Evolutionary conservation across 2,888 invertebrate species (phyloP).

Genomic region (Ferdinandea cuprea): DNA sequence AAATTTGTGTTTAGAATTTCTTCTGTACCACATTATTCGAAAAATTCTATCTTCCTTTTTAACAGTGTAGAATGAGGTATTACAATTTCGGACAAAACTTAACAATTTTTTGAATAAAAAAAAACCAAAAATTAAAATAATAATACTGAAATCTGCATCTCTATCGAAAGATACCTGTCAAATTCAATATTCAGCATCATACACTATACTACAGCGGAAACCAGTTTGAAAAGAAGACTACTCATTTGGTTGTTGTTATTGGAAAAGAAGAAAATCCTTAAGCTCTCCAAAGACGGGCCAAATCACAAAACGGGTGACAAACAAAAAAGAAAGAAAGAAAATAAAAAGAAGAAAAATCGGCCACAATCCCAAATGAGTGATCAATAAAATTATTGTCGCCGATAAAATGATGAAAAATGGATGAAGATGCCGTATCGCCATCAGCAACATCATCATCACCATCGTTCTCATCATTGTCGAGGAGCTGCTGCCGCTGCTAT

Average conservation of each 20-base stretch:
- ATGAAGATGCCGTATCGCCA: slow-evolving; percentile 75
- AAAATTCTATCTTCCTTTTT: slow-evolving; percentile 2
- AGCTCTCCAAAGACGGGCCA: not conserved
- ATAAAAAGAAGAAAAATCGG: slow-evolving; percentile 14
- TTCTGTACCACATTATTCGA: not conserved
- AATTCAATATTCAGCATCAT: slow-evolving; percentile 27
- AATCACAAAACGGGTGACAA: slow-evolving; percentile 39
- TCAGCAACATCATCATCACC: slow-evolving; percentile 75
- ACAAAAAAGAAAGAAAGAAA: slow-evolving; percentile 31
- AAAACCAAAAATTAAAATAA: slow-evolving; percentile 15
- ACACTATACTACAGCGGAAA: slow-evolving; percentile 39
- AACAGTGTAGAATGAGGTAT: slow-evolving; percentile 35
- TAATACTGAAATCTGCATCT: slow-evolving; percentile 30
- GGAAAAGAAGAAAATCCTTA: not conserved
- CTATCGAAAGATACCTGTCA: not conserved
- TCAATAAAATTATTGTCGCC: slow-evolving; percentile 56
- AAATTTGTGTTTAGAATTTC: not conserved
- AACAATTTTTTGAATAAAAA: slow-evolving; percentile 12
- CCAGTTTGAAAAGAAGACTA: not conserved
- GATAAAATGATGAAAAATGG: slow-evolving; percentile 75
- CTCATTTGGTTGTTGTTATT: not conserved
- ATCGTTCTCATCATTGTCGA: slow-evolving; percentile 60
- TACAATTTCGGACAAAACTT: slow-evolving; percentile 46
- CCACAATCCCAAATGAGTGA: slow-evolving; percentile 63
- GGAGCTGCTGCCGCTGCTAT: slow-evolving; percentile 66